Evolutionary conservation across 2,888 invertebrate genomes (phyloP).

Genomic region (Ditula angustiorana): DNA sequence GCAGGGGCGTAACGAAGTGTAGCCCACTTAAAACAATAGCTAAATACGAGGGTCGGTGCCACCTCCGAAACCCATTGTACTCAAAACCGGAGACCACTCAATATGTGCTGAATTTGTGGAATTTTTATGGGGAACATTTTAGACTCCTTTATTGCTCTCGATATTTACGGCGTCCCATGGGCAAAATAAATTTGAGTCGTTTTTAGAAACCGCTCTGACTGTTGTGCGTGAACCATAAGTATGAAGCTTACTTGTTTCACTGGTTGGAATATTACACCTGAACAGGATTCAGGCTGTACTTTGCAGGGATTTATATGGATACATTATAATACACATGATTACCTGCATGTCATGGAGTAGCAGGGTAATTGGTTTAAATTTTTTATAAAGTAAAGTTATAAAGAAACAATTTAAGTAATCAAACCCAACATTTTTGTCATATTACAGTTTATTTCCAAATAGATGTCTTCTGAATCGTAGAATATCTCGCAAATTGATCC

Average conservation of each 20-base stretch:
- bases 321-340: no score
- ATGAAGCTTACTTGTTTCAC: conserved; percentile 14
- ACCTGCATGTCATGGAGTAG: no score
- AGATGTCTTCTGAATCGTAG: conserved; percentile 61
- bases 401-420: no score
- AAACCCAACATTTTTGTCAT: no score
- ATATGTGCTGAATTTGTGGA: conserved; percentile 81
- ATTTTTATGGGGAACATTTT: conserved; percentile 73
- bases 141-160: conserved; percentile 71
- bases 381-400: no score
- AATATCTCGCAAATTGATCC: conserved; percentile 79
- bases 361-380: no score
- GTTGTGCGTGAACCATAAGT: conserved; percentile 31
- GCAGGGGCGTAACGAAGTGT: conserved; percentile 82
- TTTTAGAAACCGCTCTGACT: conserved; percentile 60
- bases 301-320: no score
- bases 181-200: conserved; percentile 65
- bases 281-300: no score
- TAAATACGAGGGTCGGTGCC: conserved; percentile 76
- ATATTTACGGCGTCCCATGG: conserved; percentile 74
- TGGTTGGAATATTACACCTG: conserved; percentile 20
- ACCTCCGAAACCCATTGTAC: conserved; percentile 64
- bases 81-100: conserved; percentile 76
- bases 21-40: conserved; percentile 84
- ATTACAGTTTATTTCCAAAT: conserved; percentile 52